Evolutionary conservation across 2,113 vertebrate genomes (phyloP), one percentile per base, ranked within the genome.

Genomic region (Trichechus manatus): DNA sequence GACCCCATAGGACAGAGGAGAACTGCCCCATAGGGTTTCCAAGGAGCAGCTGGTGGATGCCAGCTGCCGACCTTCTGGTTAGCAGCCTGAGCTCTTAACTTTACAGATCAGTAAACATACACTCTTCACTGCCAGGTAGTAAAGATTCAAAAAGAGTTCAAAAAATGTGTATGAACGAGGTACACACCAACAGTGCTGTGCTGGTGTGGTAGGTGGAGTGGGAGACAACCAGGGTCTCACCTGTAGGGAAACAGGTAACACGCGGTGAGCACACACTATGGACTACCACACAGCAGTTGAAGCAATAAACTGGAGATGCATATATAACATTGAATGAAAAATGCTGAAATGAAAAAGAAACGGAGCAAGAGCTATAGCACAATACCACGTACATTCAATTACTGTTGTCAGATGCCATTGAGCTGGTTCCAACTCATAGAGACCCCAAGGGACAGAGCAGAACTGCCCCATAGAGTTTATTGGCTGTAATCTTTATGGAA

Each of bases 231-330:
- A 66, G 2, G 47, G 31, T 1, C 0, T 7, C 25, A 5, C 56
- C 56, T 68, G 15, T 9, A 19, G 15, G 14, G 61, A 29, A 53
- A 56, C 56, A n/a, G 27, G 2, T 2, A 25, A 15, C 8, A 3
- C 0, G 6, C 5, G 31, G n/a, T 1, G 33, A 56, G n/a, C n/a
- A 56, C 39, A 4, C 72, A 13, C 8, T 20, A 8, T 5, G 53
- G 29, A 7, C 17, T 8, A 39, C 27, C 25, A 22, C 4, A 5
- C 9, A 74, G 39, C 61, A 9, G 25, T 6, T 20, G n/a, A 59
- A 39, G 68, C 42, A n/a, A n/a, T 17, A 14, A 75, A 6, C 39
- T 15, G 17, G 61, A 82, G 5, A 4, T 10, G 42, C 4, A 2
- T 9, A 22, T 53, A 44, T 25, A 27, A 7, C 0, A 7, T 0